Evolutionary conservation across 2,888 invertebrate species (phyloP).

Genomic region (Holacanthella duospinosa): DNA sequence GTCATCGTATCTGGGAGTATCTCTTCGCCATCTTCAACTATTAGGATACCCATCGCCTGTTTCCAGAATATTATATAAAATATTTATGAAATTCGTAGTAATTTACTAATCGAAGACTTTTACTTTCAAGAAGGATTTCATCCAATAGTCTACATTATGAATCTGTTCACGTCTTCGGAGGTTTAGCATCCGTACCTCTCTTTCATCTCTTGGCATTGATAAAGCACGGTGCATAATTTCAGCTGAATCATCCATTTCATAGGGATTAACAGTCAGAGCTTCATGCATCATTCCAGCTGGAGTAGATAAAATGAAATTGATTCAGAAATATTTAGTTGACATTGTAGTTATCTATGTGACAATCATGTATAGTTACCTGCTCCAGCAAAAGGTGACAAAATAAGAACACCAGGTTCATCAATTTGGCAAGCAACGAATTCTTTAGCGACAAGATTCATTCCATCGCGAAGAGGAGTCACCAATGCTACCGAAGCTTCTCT

Average conservation of each 20-base stretch:
- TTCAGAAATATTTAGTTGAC: neutral
- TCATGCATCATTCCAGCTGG: conserved; percentile 80
- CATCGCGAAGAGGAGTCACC: conserved; percentile 64
- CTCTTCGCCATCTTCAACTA: conserved; percentile 53
- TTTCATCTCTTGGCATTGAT: conserved; percentile 81
- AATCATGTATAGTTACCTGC: conserved; percentile 47
- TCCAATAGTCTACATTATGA: conserved; percentile 80
- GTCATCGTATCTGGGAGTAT: conserved; percentile 75
- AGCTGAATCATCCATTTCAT: conserved; percentile 75
- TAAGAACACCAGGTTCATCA: conserved; percentile 70
- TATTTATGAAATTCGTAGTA: neutral
- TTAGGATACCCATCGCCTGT: conserved; percentile 65
- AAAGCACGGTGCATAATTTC: conserved; percentile 76
- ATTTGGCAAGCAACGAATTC: conserved; percentile 88
- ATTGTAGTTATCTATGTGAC: neutral
- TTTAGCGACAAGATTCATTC: conserved; percentile 82
- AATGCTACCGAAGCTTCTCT: conserved; percentile 70
- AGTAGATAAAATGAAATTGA: too few relatives aligned
- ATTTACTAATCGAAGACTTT: neutral
- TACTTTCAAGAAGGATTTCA: conserved; percentile 66
- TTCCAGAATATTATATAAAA: neutral
- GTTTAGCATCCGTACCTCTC: conserved; percentile 74
- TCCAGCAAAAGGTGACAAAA: conserved; percentile 82
- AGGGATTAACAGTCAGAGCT: conserved; percentile 77
- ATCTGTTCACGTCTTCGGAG: conserved; percentile 66